Evolutionary conservation across 2,797 vertebrate species (phyloP), one percentile per base, ranked within the genome.

Genomic region (Oceanodroma leucorhoa): DNA sequence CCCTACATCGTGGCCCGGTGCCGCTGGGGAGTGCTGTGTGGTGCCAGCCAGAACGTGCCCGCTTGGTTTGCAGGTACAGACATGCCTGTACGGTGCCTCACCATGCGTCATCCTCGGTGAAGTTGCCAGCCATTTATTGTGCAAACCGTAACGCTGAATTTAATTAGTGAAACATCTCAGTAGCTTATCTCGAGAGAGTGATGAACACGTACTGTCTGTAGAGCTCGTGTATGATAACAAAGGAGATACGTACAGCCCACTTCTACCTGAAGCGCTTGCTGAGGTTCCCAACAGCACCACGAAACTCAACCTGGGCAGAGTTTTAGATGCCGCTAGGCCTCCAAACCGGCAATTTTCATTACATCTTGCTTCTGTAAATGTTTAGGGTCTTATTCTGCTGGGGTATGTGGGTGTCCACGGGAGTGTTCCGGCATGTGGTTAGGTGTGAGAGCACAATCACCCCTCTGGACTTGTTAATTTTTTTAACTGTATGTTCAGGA

Each of bases 1-100:
- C 36, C n/a, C 41, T 29, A 36, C 1, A 0, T 48, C 1, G 0
- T 16, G 29, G 34, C 10, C 10, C 0, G 0, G 12, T 45, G 38
- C 26, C 10, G 4, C 55, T 24, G 45, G 36, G 41, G 29, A 32
- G 10, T 34, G 45, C 34, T 22, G 7, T 1, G 36, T 26, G 27
- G 16, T 30, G 9, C 18, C 55, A 61, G 23, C 32, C 66, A 22
- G 45, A 38, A 57, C 0, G 5, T 1, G 3, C 27, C 43, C 0
- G 1, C 17, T 29, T 11, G 16, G 14, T 48, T n/a, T 48, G 20
- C 9, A 5, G 10, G 12, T 26, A 22, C 6, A 43, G 40, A 32
- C 11, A 3, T 19, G 43, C 9, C 43, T 43, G 43, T 19, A 20
- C 1, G 34, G 16, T 5, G 8, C 38, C 11, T 64, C 2, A 1